These are phyloP conservation scores for Phalacrocorax brasilianus DNA, from an alignment of 2,113 vertebrate genomes.

Conservation along the genomic window DNA sequence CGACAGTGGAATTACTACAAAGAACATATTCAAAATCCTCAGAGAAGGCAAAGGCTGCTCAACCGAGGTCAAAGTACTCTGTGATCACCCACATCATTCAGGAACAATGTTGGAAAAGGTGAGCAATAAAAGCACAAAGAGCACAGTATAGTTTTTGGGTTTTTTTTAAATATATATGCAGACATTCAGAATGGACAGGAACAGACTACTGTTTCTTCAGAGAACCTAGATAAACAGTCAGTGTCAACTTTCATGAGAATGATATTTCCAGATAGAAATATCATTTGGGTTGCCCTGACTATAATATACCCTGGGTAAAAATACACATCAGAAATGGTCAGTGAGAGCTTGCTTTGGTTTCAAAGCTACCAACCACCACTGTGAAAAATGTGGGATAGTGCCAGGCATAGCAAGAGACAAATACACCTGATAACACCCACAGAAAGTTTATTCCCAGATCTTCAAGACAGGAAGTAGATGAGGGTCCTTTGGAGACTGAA, in stretches of 20 bases:
- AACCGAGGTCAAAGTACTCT: not conserved
- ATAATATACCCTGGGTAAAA: not conserved
- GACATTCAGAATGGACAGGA: not conserved
- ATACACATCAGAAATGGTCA: not conserved
- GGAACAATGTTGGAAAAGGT: not conserved
- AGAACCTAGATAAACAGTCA: constrained; percentile 3
- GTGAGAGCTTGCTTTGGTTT: not conserved
- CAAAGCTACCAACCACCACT: not conserved
- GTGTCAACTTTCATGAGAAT: not conserved
- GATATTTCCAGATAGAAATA: not conserved
- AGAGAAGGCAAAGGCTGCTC: constrained; percentile 8
- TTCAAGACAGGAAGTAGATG: not conserved
- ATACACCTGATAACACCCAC: not conserved
- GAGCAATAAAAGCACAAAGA: constrained; percentile 1
- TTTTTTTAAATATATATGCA: not conserved
- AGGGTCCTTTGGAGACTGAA: not conserved
- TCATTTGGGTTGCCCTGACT: not conserved
- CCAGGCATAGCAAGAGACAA: not conserved
- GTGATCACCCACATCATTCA: not conserved
- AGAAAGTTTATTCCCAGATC: not conserved
- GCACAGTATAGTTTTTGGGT: not conserved
- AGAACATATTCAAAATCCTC: constrained; percentile 42
- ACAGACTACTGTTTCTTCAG: not conserved
- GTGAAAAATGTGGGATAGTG: not conserved
- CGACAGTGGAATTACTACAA: constrained; percentile 5